Evolutionary conservation across 2,888 invertebrate genomes (phyloP).

Genomic region (Lobophora halterata): DNA sequence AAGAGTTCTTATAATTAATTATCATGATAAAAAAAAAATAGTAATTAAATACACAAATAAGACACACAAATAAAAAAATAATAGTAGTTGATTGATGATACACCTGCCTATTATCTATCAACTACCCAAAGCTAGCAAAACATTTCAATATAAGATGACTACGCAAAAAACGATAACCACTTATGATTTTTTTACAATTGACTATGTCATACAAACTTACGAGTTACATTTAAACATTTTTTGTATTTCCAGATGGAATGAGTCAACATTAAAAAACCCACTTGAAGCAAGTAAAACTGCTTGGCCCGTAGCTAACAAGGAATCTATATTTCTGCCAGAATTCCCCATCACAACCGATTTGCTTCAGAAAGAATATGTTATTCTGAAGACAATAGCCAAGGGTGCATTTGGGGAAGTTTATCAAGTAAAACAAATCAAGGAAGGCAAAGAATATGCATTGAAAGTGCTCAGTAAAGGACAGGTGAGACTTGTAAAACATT

Average conservation of each 20-base stretch:
- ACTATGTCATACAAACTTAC: background rate
- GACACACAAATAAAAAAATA: too few relatives aligned
- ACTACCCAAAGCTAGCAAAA: too few relatives aligned
- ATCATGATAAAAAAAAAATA: too few relatives aligned
- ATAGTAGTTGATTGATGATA: too few relatives aligned
- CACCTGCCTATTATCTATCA: too few relatives aligned
- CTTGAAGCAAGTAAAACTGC: slow-evolving; percentile 84
- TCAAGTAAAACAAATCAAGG: slow-evolving; percentile 85
- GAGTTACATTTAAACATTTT: too few relatives aligned
- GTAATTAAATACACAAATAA: too few relatives aligned
- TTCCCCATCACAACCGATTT: slow-evolving; percentile 86
- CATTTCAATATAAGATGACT: too few relatives aligned
- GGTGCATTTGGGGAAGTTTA: slow-evolving; percentile 96
- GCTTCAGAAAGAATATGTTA: slow-evolving; percentile 81
- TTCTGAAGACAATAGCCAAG: slow-evolving; percentile 88
- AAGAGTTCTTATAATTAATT: too few relatives aligned
- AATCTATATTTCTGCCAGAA: slow-evolving; percentile 93
- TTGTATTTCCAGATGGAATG: slow-evolving; percentile 81
- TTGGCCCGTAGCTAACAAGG: slow-evolving; percentile 91
- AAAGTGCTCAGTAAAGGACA: slow-evolving; percentile 92
- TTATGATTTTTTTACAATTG: too few relatives aligned
- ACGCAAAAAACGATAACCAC: too few relatives aligned
- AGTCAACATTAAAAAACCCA: slow-evolving; percentile 82
- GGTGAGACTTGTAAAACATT: too few relatives aligned
- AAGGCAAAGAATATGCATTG: slow-evolving; percentile 87